Evolutionary conservation across 2,888 invertebrate species (phyloP).

Genomic region (Leptopilina syphax): DNA sequence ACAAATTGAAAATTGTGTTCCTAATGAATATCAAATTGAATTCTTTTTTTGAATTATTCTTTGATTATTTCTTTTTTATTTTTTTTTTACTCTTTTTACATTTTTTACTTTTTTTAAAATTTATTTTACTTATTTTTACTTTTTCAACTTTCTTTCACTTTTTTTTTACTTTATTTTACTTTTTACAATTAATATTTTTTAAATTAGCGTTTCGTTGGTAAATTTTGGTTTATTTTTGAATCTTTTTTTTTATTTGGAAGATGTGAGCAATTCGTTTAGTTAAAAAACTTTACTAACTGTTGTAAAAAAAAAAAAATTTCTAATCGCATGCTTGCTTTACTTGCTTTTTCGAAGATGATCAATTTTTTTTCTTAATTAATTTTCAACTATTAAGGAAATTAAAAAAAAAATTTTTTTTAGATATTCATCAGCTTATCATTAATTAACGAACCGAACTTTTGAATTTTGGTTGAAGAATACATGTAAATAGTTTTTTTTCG

Average conservation of each 20-base stretch:
- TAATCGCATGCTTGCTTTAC: not conserved
- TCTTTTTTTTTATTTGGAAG: slow-evolving; percentile 4
- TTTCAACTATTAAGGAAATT: not conserved
- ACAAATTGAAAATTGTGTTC: slow-evolving; percentile 16
- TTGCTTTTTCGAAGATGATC: not conserved
- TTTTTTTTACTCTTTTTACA: not conserved
- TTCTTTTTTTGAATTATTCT: no score
- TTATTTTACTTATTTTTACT: no score
- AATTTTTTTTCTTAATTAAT: not conserved
- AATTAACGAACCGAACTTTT: no score
- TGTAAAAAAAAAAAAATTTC: not conserved
- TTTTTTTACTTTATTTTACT: no score
- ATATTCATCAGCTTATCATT: no score
- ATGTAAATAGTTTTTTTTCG: no score
- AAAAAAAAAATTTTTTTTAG: no score
- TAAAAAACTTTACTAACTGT: not conserved
- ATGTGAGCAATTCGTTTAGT: not conserved
- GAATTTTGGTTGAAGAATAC: no score
- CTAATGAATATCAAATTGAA: not conserved
- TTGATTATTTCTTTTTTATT: no score
- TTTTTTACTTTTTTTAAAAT: no score
- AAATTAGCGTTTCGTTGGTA: not conserved
- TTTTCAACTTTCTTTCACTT: no score
- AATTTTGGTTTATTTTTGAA: not conserved
- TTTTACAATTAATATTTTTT: not conserved